A percentile compares a stretch with the other conserved stretches of the same genome.
phyloP scores from a whole-genome alignment of 2,113 vertebrate species.

The Clarias macrocephalus region DNA sequence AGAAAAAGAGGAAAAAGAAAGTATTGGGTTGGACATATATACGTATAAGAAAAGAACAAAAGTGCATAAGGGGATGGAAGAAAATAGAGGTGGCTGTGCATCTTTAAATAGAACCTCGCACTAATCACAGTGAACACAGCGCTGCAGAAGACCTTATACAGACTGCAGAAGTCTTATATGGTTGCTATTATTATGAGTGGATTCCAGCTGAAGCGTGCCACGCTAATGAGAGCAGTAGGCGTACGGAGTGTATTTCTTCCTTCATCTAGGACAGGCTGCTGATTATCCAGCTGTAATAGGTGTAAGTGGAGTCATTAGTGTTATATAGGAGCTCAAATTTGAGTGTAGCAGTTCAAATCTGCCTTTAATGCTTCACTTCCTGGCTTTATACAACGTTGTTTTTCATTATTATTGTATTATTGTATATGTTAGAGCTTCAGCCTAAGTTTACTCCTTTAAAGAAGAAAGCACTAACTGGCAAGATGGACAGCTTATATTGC shows the following conservation, averaged over 20 bases:
- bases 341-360: not conserved
- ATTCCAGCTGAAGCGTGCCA: slow-evolving; percentile 15
- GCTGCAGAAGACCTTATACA: not conserved
- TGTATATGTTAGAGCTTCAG: not conserved
- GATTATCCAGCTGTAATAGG: slow-evolving; percentile 29
- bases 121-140: not conserved
- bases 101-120: not conserved
- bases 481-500: not conserved
- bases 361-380: not conserved
- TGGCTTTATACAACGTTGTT: not conserved
- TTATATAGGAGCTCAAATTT: not conserved
- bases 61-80: not conserved
- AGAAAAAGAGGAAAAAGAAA: not conserved
- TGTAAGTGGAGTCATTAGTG: slow-evolving; percentile 40
- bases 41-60: not conserved
- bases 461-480: not conserved
- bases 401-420: not conserved
- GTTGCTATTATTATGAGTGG: slow-evolving; percentile 32
- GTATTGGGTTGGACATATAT: not conserved
- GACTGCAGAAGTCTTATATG: not conserved
- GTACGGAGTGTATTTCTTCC: slow-evolving; percentile 2
- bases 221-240: slow-evolving; percentile 29
- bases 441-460: not conserved
- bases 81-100: not conserved
- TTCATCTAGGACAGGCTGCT: not conserved